Percentiles rank a stretch among this genome's conserved stretches.
Evolutionary conservation across 2,888 invertebrate species (phyloP).

Genomic region (Cheilosia vernalis): DNA sequence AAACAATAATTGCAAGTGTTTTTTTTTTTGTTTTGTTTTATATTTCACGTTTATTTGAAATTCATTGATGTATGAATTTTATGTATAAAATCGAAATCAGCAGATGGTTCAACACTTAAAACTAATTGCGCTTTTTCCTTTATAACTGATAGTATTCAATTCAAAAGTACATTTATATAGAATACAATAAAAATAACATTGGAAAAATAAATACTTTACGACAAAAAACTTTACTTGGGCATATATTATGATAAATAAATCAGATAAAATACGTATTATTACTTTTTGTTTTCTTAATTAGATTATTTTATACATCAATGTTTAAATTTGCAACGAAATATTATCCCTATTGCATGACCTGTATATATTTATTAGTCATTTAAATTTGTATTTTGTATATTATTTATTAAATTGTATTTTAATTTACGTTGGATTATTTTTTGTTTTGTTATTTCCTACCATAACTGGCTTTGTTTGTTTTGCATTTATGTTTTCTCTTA

Average conservation of each 20-base stretch:
- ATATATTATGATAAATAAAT: slow-evolving; percentile 1
- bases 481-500: not conserved
- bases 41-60: slow-evolving; percentile 21
- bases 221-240: not conserved
- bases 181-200: slow-evolving; percentile 14
- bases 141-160: slow-evolving; percentile 4
- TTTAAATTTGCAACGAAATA: not conserved
- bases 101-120: slow-evolving; percentile 30
- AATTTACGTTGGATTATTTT: slow-evolving; percentile 4
- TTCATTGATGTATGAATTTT: slow-evolving; percentile 25
- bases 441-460: not conserved
- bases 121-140: slow-evolving; percentile 8
- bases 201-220: slow-evolving; percentile 11
- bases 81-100: slow-evolving; percentile 34
- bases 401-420: not conserved
- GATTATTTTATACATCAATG: slow-evolving; percentile 12
- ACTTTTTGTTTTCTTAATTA: not conserved
- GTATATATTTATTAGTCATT: not conserved
- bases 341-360: slow-evolving; percentile 1
- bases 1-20: not conserved
- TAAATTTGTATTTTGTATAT: not conserved
- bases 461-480: not conserved
- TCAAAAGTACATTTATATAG: slow-evolving; percentile 7
- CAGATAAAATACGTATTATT: not conserved
- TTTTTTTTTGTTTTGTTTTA: not conserved